Evolutionary conservation across 2,888 invertebrate species (phyloP), one percentile per base, ranked within the genome.

Genomic region (Hypsopygia costalis): DNA sequence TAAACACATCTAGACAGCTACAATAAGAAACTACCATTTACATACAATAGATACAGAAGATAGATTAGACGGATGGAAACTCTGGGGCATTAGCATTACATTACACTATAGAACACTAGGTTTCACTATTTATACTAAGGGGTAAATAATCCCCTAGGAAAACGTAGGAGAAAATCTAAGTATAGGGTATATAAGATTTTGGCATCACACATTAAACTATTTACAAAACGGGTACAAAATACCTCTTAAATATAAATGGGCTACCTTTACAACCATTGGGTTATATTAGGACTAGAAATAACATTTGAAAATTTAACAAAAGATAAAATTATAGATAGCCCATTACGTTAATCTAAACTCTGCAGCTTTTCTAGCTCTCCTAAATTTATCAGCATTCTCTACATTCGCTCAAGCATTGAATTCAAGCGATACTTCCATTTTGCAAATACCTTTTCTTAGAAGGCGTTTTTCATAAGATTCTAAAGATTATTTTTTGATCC

Each of bases 21-120:
- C 69, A 68, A 58, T 69, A 75, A 72, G 69, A 70, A 44, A 72
- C 83, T 85, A 86, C 75, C 47, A 52, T 69, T 71, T 81, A 85
- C 79, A 76, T 81, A 79, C 61, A 81, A 75, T 85, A 86, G 77
- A 75, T 83, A 87, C 73, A 86, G 82, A 81, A 86, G 83, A 82
- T 85, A 87, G 75, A 69, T 68, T 74, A 81, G 87, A 88, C 89
- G 89, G 89, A 89, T 89, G 89, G 89, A 89, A 88, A 86, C 82
- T 86, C 89, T 89, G 89, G 89, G 89, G 89, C 89, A 76, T 82
- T 83, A 85, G 86, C 83, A 74, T 77, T 79, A 78, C 58, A 69
- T 75, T 80, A 79, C 58, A 67, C 58, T 63, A 69, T 72, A 72
- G 66, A 62, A 61, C 55, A 58, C 49, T 54, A 66, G 45, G 48